These are phyloP conservation scores for Choreutis nemorana DNA, from an alignment of 2,888 invertebrate species.

Conservation along the genomic window DNA sequence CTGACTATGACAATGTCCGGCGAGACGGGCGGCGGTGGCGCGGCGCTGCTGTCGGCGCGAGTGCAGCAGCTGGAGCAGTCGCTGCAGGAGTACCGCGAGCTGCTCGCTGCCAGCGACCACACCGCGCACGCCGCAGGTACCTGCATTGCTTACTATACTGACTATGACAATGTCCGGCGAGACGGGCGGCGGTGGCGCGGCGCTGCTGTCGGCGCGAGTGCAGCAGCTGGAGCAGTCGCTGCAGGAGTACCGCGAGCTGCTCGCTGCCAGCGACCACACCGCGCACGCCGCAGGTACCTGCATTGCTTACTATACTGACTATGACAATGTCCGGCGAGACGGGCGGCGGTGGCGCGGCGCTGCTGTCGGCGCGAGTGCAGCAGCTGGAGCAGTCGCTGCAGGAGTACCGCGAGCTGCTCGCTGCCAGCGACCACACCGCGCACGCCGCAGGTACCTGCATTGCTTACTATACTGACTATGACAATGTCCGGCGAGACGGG, in stretches of 20 bases:
- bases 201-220: constrained; percentile 65
- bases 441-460: constrained; percentile 28
- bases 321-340: constrained; percentile 2
- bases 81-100: constrained; percentile 76
- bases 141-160: too few species aligned
- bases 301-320: too few species aligned
- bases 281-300: constrained; percentile 28
- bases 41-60: constrained; percentile 58
- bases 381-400: constrained; percentile 77
- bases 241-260: constrained; percentile 77
- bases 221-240: constrained; percentile 77
- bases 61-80: constrained; percentile 78
- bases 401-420: constrained; percentile 76
- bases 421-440: constrained; percentile 67
- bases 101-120: constrained; percentile 72
- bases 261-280: constrained; percentile 70
- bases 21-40: constrained; percentile 11
- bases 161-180: too few species aligned
- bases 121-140: constrained; percentile 36
- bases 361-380: constrained; percentile 69
- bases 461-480: too few species aligned
- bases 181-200: constrained; percentile 15
- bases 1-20: too few species aligned
- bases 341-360: constrained; percentile 18
- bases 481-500: constrained; percentile 9